Evolutionary conservation across 2,888 invertebrate genomes (phyloP).

Genomic region (Synanthedon tipuliformis): DNA sequence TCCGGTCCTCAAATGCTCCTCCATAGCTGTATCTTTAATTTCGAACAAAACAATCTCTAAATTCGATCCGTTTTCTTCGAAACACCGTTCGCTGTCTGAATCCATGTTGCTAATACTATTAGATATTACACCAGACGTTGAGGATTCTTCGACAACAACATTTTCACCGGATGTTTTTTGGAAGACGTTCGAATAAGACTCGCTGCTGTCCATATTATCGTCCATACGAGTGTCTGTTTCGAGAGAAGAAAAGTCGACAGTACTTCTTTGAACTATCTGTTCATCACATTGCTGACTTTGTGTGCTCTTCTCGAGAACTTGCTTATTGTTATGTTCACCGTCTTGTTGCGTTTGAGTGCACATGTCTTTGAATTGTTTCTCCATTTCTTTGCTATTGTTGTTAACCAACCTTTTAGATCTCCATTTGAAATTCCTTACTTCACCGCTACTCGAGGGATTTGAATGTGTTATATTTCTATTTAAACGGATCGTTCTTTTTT

Average conservation of each 20-base stretch:
- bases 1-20: constrained; percentile 30
- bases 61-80: constrained; percentile 3
- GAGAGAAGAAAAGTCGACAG: not conserved
- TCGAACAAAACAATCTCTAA: constrained; percentile 27
- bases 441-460: not conserved
- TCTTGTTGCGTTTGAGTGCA: not conserved
- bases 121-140: constrained; percentile 28
- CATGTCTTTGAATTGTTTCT: too few species aligned
- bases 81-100: constrained; percentile 9
- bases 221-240: not conserved
- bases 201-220: constrained; percentile 9
- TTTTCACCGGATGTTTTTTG: not conserved
- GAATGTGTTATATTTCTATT: not conserved
- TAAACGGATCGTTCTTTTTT: not conserved
- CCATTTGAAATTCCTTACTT: not conserved
- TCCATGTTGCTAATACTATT: constrained; percentile 20
- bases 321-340: not conserved
- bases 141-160: constrained; percentile 2
- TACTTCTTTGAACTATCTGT: not conserved
- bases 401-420: not conserved
- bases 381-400: not conserved
- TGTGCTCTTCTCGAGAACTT: not conserved
- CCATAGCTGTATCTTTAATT: constrained; percentile 30
- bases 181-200: constrained; percentile 2
- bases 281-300: not conserved